Base-by-base conservation (phyloP, 2,888 invertebrate species). In the Peribatodes rhomboidaria region DNA sequence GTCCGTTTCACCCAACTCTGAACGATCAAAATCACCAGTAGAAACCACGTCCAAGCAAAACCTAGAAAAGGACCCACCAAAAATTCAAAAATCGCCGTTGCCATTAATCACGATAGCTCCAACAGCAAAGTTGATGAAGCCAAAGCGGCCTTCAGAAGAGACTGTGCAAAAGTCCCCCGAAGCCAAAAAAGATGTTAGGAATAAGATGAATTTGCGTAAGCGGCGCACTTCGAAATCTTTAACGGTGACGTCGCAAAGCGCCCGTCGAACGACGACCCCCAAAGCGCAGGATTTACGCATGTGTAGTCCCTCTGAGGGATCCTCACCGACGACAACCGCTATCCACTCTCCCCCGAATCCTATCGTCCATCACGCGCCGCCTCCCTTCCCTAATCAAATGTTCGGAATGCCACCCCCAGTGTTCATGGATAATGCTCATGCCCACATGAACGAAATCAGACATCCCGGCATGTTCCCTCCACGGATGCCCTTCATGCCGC, bases 51-150 rank as follows among this genome's bases (percentile, higher is more conserved):
- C 80, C 13, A 77, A 74, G 33, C 84, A 85, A 77, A 63, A 74
- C 58, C 67, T 73, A 13, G 87, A 87, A 67, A 88, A 86, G 68
- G 86, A 88, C 71, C 41, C 76, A 16, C 74, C 76, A 70, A 88
- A 82, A 68, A 61, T 75, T 6, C 83, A 78, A 70, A 93, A 92
- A 71, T 93, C 94, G 4, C 94, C 95, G 0, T 81, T 95, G 68
- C 96, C 96, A 0, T 72, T 96, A 60, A 96, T 96, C 74, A 95
- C 95, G 27, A 91, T 96, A 60, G 94, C 96, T 0, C 95, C 95
- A 37, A 94, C 94, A 7, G 94, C 96, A 0, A 96, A 96, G 79
- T 81, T 96, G 55, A 94, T 96, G 94, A 91, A 90, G 82, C 93
- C 69, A 55, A 90, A 92, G 68, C 77, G 84, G 27, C 71, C 81